Evolutionary conservation across 2,888 invertebrate species (phyloP).

Genomic region (Chrysotoxum bicinctum): DNA sequence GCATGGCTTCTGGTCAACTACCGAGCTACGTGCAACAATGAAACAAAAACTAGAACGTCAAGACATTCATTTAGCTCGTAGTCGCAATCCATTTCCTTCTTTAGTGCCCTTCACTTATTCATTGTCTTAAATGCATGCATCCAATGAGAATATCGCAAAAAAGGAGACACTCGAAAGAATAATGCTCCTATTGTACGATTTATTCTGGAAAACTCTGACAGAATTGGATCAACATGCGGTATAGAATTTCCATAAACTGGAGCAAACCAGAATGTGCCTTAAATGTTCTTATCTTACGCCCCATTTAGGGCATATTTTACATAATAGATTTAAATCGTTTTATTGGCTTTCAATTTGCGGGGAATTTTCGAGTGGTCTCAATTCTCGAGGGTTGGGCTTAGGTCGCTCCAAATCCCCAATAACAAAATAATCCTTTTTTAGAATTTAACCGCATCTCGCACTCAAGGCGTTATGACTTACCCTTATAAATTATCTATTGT

Average conservation of each 20-base stretch:
- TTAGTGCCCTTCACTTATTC: conserved; percentile 18
- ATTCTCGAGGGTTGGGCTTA: background rate
- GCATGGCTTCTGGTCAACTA: conserved; percentile 27
- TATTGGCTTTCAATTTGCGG: background rate
- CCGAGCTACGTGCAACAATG: conserved; percentile 1
- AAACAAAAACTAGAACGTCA: conserved; percentile 9
- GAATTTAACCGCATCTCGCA: too few relatives aligned
- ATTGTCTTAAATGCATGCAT: conserved; percentile 37
- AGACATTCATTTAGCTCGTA: conserved; percentile 25
- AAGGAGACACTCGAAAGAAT: conserved; percentile 22
- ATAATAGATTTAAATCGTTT: background rate
- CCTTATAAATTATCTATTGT: too few relatives aligned
- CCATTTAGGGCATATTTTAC: background rate
- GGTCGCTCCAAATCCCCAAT: background rate
- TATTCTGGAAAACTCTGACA: conserved; percentile 16
- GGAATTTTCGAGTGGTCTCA: background rate
- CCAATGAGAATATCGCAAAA: background rate
- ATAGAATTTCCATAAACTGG: conserved; percentile 12
- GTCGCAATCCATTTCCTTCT: conserved; percentile 29
- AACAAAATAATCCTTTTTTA: background rate
- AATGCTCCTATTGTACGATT: conserved; percentile 24
- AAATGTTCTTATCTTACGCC: conserved; percentile 1
- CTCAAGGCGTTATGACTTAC: too few relatives aligned
- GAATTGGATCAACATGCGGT: conserved; percentile 27
- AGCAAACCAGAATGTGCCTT: background rate